These are phyloP conservation scores for Caenorhabditis imperialis DNA, from an alignment of 2,888 invertebrate genomes.

Conservation along the genomic window DNA sequence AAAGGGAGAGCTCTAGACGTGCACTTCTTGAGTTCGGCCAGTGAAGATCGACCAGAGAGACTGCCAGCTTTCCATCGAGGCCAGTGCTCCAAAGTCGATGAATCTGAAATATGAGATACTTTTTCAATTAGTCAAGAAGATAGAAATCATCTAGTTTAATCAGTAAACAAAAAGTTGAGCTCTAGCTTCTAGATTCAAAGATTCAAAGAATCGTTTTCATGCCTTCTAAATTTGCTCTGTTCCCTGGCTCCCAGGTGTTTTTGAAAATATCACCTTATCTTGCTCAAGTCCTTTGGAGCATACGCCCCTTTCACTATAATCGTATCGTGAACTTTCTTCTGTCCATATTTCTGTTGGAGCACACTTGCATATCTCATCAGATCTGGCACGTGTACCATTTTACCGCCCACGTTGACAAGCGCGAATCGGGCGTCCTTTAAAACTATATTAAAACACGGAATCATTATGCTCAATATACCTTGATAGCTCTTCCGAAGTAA, in stretches of 20 bases:
- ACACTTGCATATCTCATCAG: slow-evolving; percentile 77
- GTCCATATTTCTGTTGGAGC: slow-evolving; percentile 75
- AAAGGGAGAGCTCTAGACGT: slow-evolving; percentile 12
- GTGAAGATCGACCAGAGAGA: slow-evolving; percentile 69
- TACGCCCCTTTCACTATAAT: slow-evolving; percentile 69
- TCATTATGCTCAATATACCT: slow-evolving; percentile 34
- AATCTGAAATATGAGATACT: slow-evolving; percentile 51
- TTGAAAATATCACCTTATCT: slow-evolving; percentile 61
- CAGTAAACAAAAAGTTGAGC: too few relatives aligned
- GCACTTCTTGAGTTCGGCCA: slow-evolving; percentile 55
- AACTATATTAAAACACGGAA: slow-evolving; percentile 3
- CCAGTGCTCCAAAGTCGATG: slow-evolving; percentile 68
- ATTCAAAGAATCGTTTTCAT: background rate
- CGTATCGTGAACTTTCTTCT: slow-evolving; percentile 62
- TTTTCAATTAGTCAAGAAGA: background rate
- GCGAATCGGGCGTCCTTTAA: slow-evolving; percentile 77
- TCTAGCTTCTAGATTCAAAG: too few relatives aligned
- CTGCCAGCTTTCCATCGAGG: slow-evolving; percentile 71
- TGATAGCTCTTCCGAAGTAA: slow-evolving; percentile 78
- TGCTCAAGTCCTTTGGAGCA: slow-evolving; percentile 70
- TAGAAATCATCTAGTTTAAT: too few relatives aligned
- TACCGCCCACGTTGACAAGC: slow-evolving; percentile 77
- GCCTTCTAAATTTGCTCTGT: too few relatives aligned
- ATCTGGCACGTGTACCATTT: slow-evolving; percentile 78
- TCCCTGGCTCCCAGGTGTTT: background rate